Conservation (phyloP, 2,113 vertebrate species). For the Halcyon senegalensis region DNA sequence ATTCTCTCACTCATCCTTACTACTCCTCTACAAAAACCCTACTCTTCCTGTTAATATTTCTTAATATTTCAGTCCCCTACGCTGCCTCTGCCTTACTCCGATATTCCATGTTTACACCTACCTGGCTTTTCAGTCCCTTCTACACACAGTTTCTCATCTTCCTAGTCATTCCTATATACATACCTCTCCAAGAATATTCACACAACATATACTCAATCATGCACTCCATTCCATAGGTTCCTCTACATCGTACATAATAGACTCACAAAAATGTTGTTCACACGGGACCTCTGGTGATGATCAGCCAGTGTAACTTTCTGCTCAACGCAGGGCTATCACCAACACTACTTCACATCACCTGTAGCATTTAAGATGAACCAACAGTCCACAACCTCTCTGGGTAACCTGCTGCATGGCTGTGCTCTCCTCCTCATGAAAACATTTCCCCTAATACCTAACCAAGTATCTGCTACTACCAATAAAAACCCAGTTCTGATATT, state of each 20-base stretch:
- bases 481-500: neutral
- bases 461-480: neutral
- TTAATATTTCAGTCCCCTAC: neutral
- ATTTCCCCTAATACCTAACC: neutral
- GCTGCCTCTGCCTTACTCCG: neutral
- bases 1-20: neutral
- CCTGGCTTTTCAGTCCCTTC: neutral
- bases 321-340: neutral
- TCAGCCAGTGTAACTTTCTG: neutral
- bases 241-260: neutral
- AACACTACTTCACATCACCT: neutral
- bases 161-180: neutral
- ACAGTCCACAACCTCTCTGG: neutral
- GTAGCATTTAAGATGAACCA: neutral
- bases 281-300: neutral
- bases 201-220: neutral
- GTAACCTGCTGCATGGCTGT: neutral
- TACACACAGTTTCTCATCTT: neutral
- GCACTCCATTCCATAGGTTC: neutral
- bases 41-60: neutral
- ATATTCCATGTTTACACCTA: neutral
- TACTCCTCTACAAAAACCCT: neutral
- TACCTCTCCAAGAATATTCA: neutral
- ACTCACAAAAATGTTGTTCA: neutral
- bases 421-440: neutral